Evolutionary conservation across 2,888 invertebrate genomes (phyloP).

Genomic region (Scaptomyza caliginosa): DNA sequence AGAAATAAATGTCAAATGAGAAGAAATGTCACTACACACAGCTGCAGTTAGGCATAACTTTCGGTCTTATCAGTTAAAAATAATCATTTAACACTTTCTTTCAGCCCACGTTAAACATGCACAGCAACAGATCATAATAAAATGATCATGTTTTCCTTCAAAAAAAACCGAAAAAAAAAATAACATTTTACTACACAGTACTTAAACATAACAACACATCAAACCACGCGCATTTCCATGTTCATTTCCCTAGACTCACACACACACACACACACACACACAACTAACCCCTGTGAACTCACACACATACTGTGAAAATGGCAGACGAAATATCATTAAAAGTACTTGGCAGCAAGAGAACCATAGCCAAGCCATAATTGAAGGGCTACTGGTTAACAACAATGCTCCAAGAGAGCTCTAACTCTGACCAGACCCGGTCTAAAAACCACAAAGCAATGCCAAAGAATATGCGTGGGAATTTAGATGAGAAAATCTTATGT

Average conservation of each 20-base stretch:
- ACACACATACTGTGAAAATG: not conserved
- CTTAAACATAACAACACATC: constrained; percentile 49
- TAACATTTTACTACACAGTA: constrained; percentile 35
- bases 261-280: constrained; percentile 6
- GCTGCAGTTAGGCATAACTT: constrained; percentile 36
- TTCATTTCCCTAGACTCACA: not conserved
- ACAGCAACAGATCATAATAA: constrained; percentile 27
- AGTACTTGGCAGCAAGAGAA: constrained; percentile 11
- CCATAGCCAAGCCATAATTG: constrained; percentile 21
- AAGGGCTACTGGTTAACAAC: constrained; percentile 43
- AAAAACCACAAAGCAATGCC: constrained; percentile 34
- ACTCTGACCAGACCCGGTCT: constrained; percentile 17
- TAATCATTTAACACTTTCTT: constrained; percentile 50
- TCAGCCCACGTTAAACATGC: constrained; percentile 38
- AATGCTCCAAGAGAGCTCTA: constrained; percentile 19
- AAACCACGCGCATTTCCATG: constrained; percentile 22
- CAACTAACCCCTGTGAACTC: constrained; percentile 45
- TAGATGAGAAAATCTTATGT: constrained; percentile 60
- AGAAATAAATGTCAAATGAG: constrained; percentile 31
- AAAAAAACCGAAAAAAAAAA: not conserved
- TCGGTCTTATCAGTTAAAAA: constrained; percentile 49
- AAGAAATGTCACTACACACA: constrained; percentile 25
- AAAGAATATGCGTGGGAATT: constrained; percentile 71
- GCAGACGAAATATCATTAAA: constrained; percentile 36
- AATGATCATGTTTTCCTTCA: constrained; percentile 3